phyloP scores from a whole-genome alignment of 2,113 vertebrate species.

The Tetraodon nigroviridis region DNA sequence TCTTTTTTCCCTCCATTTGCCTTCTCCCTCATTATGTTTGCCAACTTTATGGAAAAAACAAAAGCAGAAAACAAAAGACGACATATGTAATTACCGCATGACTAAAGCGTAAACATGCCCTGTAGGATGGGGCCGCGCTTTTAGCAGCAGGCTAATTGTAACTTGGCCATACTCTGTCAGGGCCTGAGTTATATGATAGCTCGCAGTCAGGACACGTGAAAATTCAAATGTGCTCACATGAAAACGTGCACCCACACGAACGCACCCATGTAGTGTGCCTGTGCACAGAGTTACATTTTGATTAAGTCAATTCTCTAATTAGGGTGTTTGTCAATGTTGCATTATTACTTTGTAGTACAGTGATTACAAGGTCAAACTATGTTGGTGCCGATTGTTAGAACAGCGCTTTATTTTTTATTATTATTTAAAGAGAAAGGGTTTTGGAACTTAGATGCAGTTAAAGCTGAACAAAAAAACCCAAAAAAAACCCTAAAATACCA shows the following conservation, averaged over 20 bases:
- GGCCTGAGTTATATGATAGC: constrained; percentile 53
- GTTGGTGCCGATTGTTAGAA: too few relatives aligned
- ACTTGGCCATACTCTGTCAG: constrained; percentile 51
- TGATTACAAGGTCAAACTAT: too few relatives aligned
- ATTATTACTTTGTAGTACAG: too few relatives aligned
- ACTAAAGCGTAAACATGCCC: constrained; percentile 66
- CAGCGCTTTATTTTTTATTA: too few relatives aligned
- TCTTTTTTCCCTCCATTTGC: constrained; percentile 36
- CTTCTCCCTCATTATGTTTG: constrained; percentile 56
- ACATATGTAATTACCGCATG: constrained; percentile 71
- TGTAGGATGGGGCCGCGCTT: constrained; percentile 51
- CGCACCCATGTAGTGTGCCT: constrained; percentile 30
- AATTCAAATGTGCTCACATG: constrained; percentile 46
- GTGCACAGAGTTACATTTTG: constrained; percentile 1
- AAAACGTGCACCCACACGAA: constrained; percentile 29
- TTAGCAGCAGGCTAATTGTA: constrained; percentile 61
- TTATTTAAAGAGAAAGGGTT: too few relatives aligned
- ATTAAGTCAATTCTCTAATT: constrained; percentile 37
- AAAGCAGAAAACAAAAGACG: constrained; percentile 68
- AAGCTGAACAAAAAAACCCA: constrained; percentile 26
- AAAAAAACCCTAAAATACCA: constrained; percentile 48
- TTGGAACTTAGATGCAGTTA: too few relatives aligned
- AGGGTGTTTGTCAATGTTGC: constrained; percentile 1
- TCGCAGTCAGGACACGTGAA: constrained; percentile 49
- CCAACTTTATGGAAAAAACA: constrained; percentile 57